These are phyloP conservation scores for Diadegma fenestrale DNA, from an alignment of 2,888 invertebrate genomes.

Conservation along the genomic window DNA sequence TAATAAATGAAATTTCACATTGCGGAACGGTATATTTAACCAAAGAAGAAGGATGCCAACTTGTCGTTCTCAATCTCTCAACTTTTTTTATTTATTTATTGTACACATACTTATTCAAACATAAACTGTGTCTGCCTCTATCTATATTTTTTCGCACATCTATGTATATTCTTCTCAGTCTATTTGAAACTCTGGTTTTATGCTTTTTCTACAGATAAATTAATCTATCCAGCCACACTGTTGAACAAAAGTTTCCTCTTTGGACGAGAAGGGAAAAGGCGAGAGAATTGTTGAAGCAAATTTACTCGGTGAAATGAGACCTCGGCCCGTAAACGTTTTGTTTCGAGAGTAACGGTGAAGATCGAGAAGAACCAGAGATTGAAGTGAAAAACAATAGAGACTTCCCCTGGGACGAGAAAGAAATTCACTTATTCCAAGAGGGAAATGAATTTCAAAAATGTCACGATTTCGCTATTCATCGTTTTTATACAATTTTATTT, in stretches of 20 bases:
- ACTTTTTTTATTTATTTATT: conserved; percentile 24
- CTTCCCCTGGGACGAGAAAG: neutral
- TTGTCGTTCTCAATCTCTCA: conserved; percentile 65
- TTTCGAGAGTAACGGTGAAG: conserved; percentile 46
- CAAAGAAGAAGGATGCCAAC: conserved; percentile 52
- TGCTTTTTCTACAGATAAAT: conserved; percentile 57
- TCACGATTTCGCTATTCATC: conserved; percentile 15
- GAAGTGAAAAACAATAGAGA: conserved; percentile 41
- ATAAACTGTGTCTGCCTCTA: neutral
- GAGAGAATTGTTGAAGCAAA: conserved; percentile 56
- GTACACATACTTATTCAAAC: neutral
- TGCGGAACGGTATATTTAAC: conserved; percentile 40
- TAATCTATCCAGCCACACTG: conserved; percentile 45
- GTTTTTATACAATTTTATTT: conserved; percentile 16
- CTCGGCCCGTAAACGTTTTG: conserved; percentile 49
- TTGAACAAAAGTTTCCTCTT: conserved; percentile 59
- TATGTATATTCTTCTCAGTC: conserved; percentile 5
- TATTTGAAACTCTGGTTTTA: conserved; percentile 10
- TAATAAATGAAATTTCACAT: conserved; percentile 67
- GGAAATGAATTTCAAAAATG: conserved; percentile 23
- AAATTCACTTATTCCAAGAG: conserved; percentile 40
- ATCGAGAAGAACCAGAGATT: conserved; percentile 38
- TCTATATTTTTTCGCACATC: conserved; percentile 4
- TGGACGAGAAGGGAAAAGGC: conserved; percentile 6
- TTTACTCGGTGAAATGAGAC: conserved; percentile 65